Evolutionary conservation across 2,113 vertebrate species (phyloP).

Genomic region (Mustelus asterias): DNA sequence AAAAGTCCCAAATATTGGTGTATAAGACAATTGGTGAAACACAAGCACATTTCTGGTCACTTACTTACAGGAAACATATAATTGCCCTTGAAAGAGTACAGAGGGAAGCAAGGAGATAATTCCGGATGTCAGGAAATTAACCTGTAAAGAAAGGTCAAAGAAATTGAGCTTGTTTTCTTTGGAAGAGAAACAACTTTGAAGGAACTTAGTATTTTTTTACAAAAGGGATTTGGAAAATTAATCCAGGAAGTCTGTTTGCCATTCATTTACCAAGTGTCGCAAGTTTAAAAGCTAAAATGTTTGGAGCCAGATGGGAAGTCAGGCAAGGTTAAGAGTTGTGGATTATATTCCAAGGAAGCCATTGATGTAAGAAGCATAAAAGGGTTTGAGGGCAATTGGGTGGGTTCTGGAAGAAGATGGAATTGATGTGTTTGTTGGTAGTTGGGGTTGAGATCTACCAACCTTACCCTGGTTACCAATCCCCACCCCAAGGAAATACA

Average conservation of each 20-base stretch:
- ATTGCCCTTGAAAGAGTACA: neutral
- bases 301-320: neutral
- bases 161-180: neutral
- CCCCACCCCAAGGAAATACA: neutral
- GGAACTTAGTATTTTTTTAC: neutral
- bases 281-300: neutral
- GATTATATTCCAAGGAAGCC: neutral
- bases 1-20: neutral
- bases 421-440: neutral
- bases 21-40: neutral
- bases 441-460: neutral
- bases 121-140: neutral
- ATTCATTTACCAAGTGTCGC: neutral
- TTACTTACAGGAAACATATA: neutral
- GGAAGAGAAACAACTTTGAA: neutral
- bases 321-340: neutral
- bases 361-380: neutral
- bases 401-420: neutral
- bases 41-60: neutral
- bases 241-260: neutral
- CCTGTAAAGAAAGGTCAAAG: neutral
- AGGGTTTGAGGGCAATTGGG: neutral
- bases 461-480: neutral
- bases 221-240: neutral
- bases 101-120: neutral